Conservation (phyloP, 1,140 invertebrate species). For the Drosophila baimaii region DNA sequence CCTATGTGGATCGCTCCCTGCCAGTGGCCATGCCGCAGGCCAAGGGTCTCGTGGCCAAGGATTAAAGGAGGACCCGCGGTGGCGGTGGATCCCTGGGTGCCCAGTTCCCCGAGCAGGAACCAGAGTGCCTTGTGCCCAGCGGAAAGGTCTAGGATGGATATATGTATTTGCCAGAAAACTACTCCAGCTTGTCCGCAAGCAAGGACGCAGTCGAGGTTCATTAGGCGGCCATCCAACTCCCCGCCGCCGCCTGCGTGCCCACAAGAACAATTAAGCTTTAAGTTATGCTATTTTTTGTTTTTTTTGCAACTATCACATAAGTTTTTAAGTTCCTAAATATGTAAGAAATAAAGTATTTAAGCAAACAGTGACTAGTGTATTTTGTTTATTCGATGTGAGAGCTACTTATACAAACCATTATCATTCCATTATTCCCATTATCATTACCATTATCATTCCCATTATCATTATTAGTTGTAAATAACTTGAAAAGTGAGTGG, state of each 20-base stretch:
- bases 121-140: neutral
- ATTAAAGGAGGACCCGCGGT: conserved; percentile 3
- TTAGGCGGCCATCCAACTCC: too few species aligned
- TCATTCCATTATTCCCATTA: too few species aligned
- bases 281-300: conserved; percentile 27
- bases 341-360: conserved; percentile 2
- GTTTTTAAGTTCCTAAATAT: neutral
- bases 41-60: conserved; percentile 47
- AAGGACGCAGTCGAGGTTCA: neutral
- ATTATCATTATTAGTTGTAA: too few species aligned
- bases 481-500: neutral
- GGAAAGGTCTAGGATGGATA: too few species aligned
- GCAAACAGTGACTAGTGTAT: neutral
- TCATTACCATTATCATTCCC: too few species aligned
- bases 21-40: conserved; percentile 63
- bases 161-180: conserved; percentile 2
- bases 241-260: neutral
- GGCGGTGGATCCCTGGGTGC: neutral
- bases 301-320: neutral
- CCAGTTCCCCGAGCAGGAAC: conserved; percentile 5
- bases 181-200: conserved; percentile 7
- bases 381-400: too few species aligned
- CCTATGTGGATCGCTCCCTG: conserved; percentile 71
- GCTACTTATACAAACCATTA: too few species aligned
- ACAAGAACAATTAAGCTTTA: conserved; percentile 16